Conservation (phyloP, 2,113 vertebrate species). For the Chloebia gouldiae region DNA sequence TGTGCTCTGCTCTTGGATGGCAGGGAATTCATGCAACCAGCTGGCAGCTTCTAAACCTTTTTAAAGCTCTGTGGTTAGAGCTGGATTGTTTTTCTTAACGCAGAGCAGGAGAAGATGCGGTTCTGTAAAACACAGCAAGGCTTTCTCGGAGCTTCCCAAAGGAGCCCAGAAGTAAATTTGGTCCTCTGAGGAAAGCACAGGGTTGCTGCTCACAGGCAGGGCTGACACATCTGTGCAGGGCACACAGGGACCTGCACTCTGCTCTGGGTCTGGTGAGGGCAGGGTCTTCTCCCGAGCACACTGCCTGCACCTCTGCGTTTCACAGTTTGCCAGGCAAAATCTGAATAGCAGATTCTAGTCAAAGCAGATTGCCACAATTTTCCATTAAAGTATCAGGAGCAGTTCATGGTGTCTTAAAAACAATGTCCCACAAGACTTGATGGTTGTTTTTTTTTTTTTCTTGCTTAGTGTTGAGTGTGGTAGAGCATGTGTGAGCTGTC, state of each 20-base stretch:
- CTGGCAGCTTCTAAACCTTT: not conserved
- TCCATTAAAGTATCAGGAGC: not conserved
- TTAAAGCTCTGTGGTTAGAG: not conserved
- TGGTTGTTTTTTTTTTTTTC: not conserved
- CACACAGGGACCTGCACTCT: rapidly evolving
- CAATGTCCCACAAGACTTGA: not conserved
- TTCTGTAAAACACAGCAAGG: not conserved
- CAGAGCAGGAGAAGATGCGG: rapidly evolving
- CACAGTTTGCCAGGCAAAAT: not conserved
- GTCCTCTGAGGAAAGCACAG: not conserved
- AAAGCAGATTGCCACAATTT: not conserved
- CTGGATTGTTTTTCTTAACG: rapidly evolving
- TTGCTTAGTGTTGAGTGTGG: not conserved
- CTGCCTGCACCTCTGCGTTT: not conserved
- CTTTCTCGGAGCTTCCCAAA: not conserved
- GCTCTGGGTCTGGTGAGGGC: not conserved
- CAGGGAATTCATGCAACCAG: too few species aligned
- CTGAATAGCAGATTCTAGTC: not conserved
- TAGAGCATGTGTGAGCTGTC: not conserved
- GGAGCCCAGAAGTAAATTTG: rapidly evolving
- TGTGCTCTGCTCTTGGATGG: not conserved
- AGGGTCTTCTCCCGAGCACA: not conserved
- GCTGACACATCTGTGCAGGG: rapidly evolving
- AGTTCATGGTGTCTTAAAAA: not conserved
- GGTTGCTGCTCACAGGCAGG: not conserved